Base-by-base conservation (phyloP, 2,888 invertebrate genomes). In the Alsophila aescularia region DNA sequence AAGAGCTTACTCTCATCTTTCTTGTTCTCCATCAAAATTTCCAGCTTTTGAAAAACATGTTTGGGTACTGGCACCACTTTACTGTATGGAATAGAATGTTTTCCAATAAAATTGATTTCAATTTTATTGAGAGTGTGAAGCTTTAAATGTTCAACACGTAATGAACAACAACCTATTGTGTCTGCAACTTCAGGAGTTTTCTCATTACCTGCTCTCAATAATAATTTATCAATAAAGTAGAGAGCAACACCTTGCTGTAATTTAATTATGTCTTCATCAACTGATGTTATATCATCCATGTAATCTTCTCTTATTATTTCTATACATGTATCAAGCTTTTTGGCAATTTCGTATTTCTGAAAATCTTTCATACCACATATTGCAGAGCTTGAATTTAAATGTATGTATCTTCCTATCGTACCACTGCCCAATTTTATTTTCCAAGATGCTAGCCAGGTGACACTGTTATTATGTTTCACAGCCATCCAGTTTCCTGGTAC, bases 121-220 rank as follows among this genome's bases (percentile, higher is more conserved):
- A n/a, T n/a, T n/a, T n/a, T n/a, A n/a, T n/a, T n/a, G n/a, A n/a
- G n/a, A 76, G 97, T 96, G 71, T 97, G 96, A 61, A 99, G 91
- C 68, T 94, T 93, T 68, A 99, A 97, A 78, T 99, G 99, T 89
- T 99, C 99, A 21, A 98, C 97, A 53, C 99, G 94, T 56, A 99
- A 92, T 0, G 99, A 99, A 90, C 99, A 99, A 82, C 99, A 99
- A 82, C 98, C 99, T 0, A 99, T 99, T 0, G 99, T 99, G 77
- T 99, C 99, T 0, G 99, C 99, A 85, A 99, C 99, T 82, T 98
- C 99, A 85, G 99, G 99, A 80, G 99, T 99, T 83, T 99, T 99
- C 87, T 99, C 99, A 81, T 99, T 99, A 89, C 98, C 96, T 63
- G 98, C 99, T 94, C 99, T 97, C 72, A 99, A 93, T n/a, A 99